Evolutionary conservation across 1,140 invertebrate species (phyloP).

Genomic region (Drosophila ficusphila): DNA sequence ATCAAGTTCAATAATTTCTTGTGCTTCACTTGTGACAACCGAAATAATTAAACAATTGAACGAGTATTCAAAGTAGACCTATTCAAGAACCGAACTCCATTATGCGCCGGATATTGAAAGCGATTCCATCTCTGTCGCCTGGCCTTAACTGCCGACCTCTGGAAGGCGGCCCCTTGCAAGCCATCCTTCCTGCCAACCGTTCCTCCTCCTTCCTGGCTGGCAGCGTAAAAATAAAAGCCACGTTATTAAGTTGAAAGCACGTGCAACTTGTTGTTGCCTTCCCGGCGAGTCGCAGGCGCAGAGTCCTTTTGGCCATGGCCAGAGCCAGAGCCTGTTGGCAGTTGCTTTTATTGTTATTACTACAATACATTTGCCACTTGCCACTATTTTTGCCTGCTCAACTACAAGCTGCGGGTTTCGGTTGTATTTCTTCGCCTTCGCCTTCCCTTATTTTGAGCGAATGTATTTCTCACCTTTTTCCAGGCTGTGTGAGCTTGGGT

Average conservation of each 20-base stretch:
- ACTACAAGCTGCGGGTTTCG: constrained; percentile 33
- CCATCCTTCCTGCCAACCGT: constrained; percentile 5
- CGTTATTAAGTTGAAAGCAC: constrained; percentile 82
- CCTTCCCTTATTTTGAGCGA: constrained; percentile 40
- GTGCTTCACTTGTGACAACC: no score
- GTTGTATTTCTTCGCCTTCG: constrained; percentile 15
- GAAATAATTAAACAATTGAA: no score
- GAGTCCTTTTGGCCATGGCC: constrained; percentile 2
- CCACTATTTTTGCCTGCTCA: constrained; percentile 72
- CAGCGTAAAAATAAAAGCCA: constrained; percentile 81
- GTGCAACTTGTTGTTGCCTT: constrained; percentile 77
- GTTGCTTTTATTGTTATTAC: constrained; percentile 82
- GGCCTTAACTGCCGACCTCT: not conserved
- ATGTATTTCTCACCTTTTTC: constrained; percentile 76
- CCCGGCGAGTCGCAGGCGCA: constrained; percentile 13
- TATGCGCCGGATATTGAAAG: constrained; percentile 1
- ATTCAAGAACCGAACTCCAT: not conserved
- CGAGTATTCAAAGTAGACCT: not conserved
- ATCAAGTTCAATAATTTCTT: no score
- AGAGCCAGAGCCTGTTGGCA: constrained; percentile 50
- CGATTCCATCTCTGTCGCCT: not conserved
- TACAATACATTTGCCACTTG: constrained; percentile 80
- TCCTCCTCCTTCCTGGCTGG: constrained; percentile 22
- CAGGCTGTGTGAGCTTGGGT: constrained; percentile 10
- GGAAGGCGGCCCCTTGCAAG: not conserved